Base-by-base conservation (phyloP, 2,888 invertebrate species). In the Lydus trimaculatus region DNA sequence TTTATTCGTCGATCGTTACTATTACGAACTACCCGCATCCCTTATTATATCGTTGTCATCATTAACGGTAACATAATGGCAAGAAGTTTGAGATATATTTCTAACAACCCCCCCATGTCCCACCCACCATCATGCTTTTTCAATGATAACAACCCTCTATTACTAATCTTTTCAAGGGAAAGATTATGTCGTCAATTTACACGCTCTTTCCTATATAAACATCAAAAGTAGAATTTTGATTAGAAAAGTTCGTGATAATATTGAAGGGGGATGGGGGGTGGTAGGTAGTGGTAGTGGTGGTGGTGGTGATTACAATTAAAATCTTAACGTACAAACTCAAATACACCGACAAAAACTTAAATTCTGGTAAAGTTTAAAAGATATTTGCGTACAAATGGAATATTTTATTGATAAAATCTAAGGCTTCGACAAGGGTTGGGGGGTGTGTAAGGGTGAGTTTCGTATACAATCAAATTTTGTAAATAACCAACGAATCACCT, bases 341-440 rank as follows among this genome's bases (percentile, higher is more conserved):
- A 70, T 67, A 72, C 67, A 20, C 17, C 9, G 2, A 20, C 20
- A 20, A 48, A 48, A 48, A 48, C 48, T 48, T 48, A 9, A 69
- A 70, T 43, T 63, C 61, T 58, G 66, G 58, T 64, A 58, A 70
- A 70, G 66, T 72, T 66, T 31, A 25, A 31, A 58, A 31, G 72
- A 64, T 74, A 74, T 74, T 74, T 74, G 71, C 72, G 71, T 74
- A 68, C 71, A 73, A 74, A 72, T 72, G 74, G 74, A 72, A 72
- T 72, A 72, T 71, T 71, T 74, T n/a, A 43, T 48, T 31, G 31
- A 52, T 63, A 15, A 48, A 58, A 25, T 43, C n/a, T n/a, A n/a
- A n/a, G n/a, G n/a, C n/a, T n/a, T 39, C n/a, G 62, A 63, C 43
- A 66, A 48, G 58, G 59, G 31, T 63, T 48, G 59, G 56, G 20